Evolutionary conservation across 2,113 vertebrate genomes (phyloP).

Genomic region (Heterotilapia buettikoferi): DNA sequence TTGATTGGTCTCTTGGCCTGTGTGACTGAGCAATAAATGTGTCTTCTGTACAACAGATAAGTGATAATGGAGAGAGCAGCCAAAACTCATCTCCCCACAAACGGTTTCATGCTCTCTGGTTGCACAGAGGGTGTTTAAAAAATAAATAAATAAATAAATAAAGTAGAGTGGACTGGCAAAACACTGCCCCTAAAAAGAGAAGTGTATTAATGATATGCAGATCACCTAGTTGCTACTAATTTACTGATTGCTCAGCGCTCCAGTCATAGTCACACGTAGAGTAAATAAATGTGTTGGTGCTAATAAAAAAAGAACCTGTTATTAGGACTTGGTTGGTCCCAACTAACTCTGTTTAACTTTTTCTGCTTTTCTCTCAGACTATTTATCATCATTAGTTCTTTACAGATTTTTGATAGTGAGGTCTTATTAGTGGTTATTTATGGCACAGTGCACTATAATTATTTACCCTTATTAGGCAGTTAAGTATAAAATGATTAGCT

Average conservation of each 20-base stretch:
- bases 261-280: background rate
- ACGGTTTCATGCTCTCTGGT: background rate
- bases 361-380: background rate
- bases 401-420: background rate
- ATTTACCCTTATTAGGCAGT: constrained; percentile 40
- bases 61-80: constrained; percentile 8
- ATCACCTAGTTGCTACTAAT: background rate
- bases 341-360: background rate
- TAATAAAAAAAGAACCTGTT: background rate
- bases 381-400: background rate
- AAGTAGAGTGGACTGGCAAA: background rate
- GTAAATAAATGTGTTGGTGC: background rate
- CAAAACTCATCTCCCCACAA: background rate
- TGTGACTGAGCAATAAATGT: background rate
- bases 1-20: background rate
- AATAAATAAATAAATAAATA: background rate
- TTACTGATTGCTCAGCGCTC: background rate
- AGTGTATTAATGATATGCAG: background rate
- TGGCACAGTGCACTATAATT: background rate
- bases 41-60: constrained; percentile 14
- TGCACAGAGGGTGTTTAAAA: background rate
- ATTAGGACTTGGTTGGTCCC: background rate
- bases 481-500: constrained; percentile 8
- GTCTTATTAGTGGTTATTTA: background rate
- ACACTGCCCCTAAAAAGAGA: background rate